Evolutionary conservation across 1,140 invertebrate species (phyloP).

Genomic region (Calephelis virginiensis): DNA sequence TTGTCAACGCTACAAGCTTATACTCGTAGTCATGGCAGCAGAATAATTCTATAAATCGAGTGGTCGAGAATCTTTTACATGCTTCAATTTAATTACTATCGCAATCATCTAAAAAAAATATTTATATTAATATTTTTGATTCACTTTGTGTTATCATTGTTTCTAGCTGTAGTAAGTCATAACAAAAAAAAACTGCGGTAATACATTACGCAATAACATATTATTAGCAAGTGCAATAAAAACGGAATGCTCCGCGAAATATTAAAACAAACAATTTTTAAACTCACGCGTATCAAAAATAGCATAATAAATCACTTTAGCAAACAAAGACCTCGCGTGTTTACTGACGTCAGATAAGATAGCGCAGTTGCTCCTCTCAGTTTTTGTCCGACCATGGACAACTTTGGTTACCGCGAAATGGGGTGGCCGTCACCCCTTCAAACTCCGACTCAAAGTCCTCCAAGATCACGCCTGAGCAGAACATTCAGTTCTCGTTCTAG

Average conservation of each 20-base stretch:
- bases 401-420: conserved; percentile 75
- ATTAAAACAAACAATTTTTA: conserved; percentile 27
- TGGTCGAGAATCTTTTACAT: too few species aligned
- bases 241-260: conserved; percentile 6
- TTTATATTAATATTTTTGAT: too few species aligned
- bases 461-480: conserved; percentile 43
- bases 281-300: conserved; percentile 59
- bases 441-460: conserved; percentile 44
- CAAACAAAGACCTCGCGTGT: conserved; percentile 49
- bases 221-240: neutral
- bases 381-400: conserved; percentile 49
- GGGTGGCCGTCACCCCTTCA: conserved; percentile 60
- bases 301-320: conserved; percentile 59
- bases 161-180: neutral
- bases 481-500: conserved; percentile 49
- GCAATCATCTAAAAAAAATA: too few species aligned
- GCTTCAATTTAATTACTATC: too few species aligned
- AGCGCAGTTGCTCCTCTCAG: conserved; percentile 36
- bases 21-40: too few species aligned
- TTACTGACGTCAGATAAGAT: conserved; percentile 60
- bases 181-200: neutral
- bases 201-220: conserved; percentile 1
- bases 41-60: too few species aligned
- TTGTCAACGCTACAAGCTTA: too few species aligned
- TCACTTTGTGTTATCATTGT: too few species aligned